These are phyloP conservation scores for Alexandromys fortis DNA, from an alignment of 2,113 vertebrate genomes.

Conservation along the genomic window DNA sequence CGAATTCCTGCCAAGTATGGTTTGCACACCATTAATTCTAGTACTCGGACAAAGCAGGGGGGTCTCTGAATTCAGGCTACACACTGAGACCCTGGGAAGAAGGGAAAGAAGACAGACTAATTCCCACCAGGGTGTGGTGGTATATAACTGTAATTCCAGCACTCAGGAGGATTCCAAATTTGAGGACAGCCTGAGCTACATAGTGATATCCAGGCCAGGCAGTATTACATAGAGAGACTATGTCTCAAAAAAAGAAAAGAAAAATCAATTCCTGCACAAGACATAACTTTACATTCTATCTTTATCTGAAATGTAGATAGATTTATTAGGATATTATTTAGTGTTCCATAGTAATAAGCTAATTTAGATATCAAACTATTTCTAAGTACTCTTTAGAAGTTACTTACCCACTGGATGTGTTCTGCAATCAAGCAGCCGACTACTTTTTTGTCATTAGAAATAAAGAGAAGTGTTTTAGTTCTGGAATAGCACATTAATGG, in stretches of 20 bases:
- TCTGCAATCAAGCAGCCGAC: conserved; percentile 98
- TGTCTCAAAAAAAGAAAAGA: neutral
- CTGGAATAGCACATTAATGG: conserved; percentile 95
- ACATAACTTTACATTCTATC: conserved; percentile 14
- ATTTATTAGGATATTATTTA: conserved; percentile 35
- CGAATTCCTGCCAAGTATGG: neutral
- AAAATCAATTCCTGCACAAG: neutral
- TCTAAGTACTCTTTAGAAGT: neutral
- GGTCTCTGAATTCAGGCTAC: neutral
- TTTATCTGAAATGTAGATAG: conserved; percentile 48
- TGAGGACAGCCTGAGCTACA: neutral
- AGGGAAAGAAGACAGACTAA: too few species aligned
- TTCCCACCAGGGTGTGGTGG: neutral
- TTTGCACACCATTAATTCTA: neutral
- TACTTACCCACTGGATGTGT: conserved; percentile 97
- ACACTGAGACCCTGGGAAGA: neutral
- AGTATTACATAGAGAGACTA: neutral
- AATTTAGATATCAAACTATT: neutral
- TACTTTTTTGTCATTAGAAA: conserved; percentile 98
- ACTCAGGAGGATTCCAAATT: neutral
- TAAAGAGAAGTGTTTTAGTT: conserved; percentile 98
- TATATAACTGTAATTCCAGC: neutral
- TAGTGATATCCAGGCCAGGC: neutral
- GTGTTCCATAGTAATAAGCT: neutral
- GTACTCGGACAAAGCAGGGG: too few species aligned